Evolutionary conservation across 2,113 vertebrate species (phyloP).

Genomic region (Podarcis muralis): DNA sequence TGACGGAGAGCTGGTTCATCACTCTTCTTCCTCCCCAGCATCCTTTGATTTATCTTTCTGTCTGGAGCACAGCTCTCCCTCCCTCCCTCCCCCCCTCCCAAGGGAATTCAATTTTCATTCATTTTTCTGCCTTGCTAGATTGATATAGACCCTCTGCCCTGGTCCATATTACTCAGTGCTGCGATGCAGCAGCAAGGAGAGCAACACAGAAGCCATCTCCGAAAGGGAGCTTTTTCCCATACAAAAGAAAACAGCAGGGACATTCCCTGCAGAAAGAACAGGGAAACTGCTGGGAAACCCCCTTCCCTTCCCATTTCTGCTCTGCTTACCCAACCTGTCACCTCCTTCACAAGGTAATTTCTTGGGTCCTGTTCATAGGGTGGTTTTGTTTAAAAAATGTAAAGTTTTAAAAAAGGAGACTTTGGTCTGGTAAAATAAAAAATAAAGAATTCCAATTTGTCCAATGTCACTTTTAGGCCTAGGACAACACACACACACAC

Average conservation of each 20-base stretch:
- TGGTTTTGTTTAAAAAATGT: background rate
- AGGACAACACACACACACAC: no score
- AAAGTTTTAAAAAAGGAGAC: no score
- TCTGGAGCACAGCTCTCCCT: constrained; percentile 68
- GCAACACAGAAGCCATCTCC: background rate
- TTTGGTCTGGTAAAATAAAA: no score
- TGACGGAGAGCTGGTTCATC: constrained; percentile 58
- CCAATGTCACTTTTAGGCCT: no score
- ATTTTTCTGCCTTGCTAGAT: constrained; percentile 78
- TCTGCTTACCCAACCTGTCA: constrained; percentile 5
- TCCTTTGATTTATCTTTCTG: constrained; percentile 79
- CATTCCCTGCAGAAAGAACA: constrained; percentile 63
- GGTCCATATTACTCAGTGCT: constrained; percentile 65
- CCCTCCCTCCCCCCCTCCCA: constrained; percentile 56
- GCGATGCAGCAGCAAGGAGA: constrained; percentile 37
- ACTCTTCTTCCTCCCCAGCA: constrained; percentile 42
- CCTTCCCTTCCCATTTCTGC: constrained; percentile 44
- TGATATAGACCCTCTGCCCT: constrained; percentile 74
- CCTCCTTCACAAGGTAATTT: background rate
- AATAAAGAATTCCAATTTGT: background rate
- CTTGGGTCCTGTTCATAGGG: background rate
- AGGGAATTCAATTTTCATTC: constrained; percentile 82
- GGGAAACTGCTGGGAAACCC: background rate
- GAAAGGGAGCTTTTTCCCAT: constrained; percentile 56
- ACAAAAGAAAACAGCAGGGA: constrained; percentile 43